Conservation (phyloP, 1,140 invertebrate genomes). For the Oreohelix idahoensis region DNA sequence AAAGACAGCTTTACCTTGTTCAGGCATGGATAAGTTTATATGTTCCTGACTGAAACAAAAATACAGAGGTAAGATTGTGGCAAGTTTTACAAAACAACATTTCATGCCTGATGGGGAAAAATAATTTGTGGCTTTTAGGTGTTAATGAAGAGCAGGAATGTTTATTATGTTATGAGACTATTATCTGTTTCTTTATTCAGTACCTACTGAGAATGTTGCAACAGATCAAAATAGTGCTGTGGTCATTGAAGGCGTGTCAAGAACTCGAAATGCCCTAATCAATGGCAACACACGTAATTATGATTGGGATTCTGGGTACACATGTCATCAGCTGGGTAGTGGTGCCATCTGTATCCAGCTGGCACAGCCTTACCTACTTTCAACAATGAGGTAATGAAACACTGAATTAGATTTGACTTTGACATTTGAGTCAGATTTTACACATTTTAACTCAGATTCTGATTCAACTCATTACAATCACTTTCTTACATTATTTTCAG, state of each 20-base stretch:
- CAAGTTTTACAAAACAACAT: no score
- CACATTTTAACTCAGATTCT: no score
- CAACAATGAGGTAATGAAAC: conserved; percentile 87
- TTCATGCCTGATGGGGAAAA: no score
- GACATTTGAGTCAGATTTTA: no score
- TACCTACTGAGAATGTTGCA: conserved; percentile 92
- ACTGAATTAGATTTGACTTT: no score
- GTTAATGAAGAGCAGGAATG: not conserved
- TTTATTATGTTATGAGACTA: not conserved
- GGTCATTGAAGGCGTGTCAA: conserved; percentile 94
- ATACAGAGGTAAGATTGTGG: no score
- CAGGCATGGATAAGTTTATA: no score
- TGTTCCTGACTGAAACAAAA: no score
- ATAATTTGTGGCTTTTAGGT: not conserved
- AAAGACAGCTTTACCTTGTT: no score
- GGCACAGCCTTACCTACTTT: conserved; percentile 94
- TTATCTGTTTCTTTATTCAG: conserved; percentile 75
- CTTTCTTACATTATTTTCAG: no score
- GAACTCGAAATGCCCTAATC: conserved; percentile 92
- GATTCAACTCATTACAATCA: no score
- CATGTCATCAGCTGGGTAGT: conserved; percentile 97
- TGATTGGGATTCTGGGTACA: conserved; percentile 99
- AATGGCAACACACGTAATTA: conserved; percentile 96
- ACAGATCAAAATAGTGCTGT: conserved; percentile 89
- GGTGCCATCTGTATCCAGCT: conserved; percentile 95